A percentile compares a stretch with the other conserved stretches of the same genome.
phyloP scores from a whole-genome alignment of 1,140 invertebrate genomes.

The Aphelenchoides besseyi region DNA sequence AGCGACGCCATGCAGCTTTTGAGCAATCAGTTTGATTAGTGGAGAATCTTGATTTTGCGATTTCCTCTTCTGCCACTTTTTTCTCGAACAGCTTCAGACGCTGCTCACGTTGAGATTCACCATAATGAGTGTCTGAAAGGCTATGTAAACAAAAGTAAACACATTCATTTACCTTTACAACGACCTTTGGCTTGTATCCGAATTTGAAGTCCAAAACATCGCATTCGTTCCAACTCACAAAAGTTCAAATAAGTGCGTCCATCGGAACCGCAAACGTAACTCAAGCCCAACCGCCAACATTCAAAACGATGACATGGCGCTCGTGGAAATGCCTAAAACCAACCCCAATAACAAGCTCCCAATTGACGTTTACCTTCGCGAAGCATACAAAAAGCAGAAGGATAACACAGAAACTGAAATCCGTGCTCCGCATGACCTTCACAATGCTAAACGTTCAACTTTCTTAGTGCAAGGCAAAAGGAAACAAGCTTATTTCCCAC shows the following conservation, averaged over 20 bases:
- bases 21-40: neutral
- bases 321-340: neutral
- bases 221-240: conserved; percentile 16
- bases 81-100: neutral
- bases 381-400: neutral
- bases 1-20: neutral
- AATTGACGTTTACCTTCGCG: neutral
- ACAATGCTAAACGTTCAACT: neutral
- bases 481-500: too few relatives aligned
- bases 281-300: neutral
- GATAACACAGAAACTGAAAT: neutral
- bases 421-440: neutral
- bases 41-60: neutral
- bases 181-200: neutral
- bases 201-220: conserved; percentile 9
- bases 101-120: neutral
- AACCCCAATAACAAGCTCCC: too few relatives aligned
- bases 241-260: neutral
- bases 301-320: conserved; percentile 9
- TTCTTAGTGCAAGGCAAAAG: too few relatives aligned
- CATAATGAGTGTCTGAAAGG: neutral
- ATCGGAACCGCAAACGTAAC: conserved; percentile 13
- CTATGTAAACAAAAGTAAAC: too few relatives aligned
- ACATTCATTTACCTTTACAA: neutral
- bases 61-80: neutral